Evolutionary conservation across 2,888 invertebrate species (phyloP).

Genomic region (Yponomeuta evonymella): DNA sequence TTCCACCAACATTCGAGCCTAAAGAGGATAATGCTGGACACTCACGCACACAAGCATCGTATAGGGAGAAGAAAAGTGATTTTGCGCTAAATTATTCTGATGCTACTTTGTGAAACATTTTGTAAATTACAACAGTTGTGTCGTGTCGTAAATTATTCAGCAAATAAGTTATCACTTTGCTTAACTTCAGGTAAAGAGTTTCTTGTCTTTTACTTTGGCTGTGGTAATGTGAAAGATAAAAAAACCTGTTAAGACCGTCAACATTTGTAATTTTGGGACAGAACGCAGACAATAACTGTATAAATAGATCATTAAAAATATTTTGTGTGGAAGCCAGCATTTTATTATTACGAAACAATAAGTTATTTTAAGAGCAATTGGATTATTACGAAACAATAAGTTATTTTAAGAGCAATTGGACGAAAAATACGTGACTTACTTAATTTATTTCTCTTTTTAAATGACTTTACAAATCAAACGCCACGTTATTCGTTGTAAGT

Average conservation of each 20-base stretch:
- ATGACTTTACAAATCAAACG: too few species aligned
- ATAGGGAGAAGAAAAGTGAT: constrained; percentile 40
- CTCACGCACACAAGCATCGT: constrained; percentile 43
- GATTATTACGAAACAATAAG: not conserved
- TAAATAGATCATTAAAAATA: not conserved
- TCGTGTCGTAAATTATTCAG: not conserved
- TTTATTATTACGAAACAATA: not conserved
- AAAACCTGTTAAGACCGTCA: not conserved
- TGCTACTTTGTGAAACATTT: constrained; percentile 1
- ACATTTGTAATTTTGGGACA: not conserved
- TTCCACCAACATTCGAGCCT: constrained; percentile 70
- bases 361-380: too few species aligned
- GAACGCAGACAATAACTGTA: not conserved
- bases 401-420: too few species aligned
- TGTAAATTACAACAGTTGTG: not conserved
- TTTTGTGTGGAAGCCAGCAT: not conserved
- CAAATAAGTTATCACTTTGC: too few species aligned
- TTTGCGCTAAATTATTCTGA: not conserved
- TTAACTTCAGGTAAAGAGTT: too few species aligned
- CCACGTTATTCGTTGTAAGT: too few species aligned
- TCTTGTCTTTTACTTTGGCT: not conserved
- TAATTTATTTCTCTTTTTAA: too few species aligned
- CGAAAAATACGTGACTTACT: too few species aligned
- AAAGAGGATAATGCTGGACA: constrained; percentile 64
- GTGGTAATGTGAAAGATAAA: too few species aligned